Conservation (phyloP, 2,888 invertebrate species). For the Prosapia bicincta region DNA sequence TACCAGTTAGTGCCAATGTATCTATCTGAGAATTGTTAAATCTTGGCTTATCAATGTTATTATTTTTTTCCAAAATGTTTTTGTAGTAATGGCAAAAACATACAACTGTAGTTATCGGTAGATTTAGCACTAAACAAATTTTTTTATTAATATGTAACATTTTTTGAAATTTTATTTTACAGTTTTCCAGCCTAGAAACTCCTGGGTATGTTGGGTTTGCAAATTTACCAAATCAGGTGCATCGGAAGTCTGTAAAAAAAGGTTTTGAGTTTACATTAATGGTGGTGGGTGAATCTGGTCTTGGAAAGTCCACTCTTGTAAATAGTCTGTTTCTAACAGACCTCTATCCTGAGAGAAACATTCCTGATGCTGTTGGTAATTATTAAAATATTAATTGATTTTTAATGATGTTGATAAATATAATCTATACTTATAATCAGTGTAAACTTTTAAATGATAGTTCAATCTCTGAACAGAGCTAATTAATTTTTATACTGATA, state of each 20-base stretch:
- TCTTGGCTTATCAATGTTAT: no score
- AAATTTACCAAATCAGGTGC: constrained; percentile 94
- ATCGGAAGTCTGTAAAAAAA: constrained; percentile 95
- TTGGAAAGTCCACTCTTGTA: constrained; percentile 94
- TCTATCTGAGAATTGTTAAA: no score
- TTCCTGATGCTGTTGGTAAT: constrained; percentile 83
- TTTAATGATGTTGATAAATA: not conserved
- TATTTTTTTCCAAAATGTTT: no score
- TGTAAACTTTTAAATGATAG: no score
- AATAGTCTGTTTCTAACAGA: constrained; percentile 94
- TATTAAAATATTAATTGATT: constrained; percentile 15
- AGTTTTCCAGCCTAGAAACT: constrained; percentile 83
- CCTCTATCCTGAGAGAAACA: constrained; percentile 87
- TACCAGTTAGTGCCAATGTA: no score
- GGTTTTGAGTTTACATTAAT: constrained; percentile 97
- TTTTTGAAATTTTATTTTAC: constrained; percentile 32
- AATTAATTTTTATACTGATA: no score
- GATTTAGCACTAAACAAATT: no score
- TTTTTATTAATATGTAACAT: no score
- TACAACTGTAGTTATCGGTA: no score
- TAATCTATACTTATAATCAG: no score
- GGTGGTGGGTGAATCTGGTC: constrained; percentile 89
- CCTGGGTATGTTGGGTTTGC: constrained; percentile 91
- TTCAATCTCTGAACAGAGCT: no score
- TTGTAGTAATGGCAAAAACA: no score